phyloP scores from a whole-genome alignment of 2,113 vertebrate genomes.

The Lagopus leucura region DNA sequence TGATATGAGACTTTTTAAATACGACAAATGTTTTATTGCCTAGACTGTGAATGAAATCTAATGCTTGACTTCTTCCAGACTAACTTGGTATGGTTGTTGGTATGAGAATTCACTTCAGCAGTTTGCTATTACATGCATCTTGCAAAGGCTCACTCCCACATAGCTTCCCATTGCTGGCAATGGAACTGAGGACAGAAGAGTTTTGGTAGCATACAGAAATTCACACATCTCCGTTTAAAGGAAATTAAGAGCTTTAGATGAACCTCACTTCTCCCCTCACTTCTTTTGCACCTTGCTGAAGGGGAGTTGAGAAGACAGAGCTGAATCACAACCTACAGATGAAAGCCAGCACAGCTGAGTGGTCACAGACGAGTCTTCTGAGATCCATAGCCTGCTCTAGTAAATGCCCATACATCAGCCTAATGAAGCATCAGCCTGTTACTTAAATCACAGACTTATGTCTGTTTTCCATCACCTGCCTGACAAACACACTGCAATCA shows the following conservation, averaged over 20 bases:
- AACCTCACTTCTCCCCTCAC: neutral
- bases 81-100: neutral
- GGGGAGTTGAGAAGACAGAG: neutral
- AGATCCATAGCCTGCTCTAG: neutral
- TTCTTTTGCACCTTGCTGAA: neutral
- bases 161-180: neutral
- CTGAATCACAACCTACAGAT: neutral
- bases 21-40: neutral
- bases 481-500: neutral
- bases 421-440: neutral
- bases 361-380: neutral
- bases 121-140: neutral
- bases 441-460: neutral
- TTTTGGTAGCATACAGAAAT: neutral
- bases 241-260: neutral
- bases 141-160: neutral
- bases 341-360: neutral
- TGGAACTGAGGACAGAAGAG: neutral
- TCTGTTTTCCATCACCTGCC: neutral
- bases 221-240: neutral
- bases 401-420: neutral
- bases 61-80: neutral
- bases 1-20: neutral
- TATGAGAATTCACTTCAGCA: neutral
- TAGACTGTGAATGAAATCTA: neutral